A percentile compares a stretch with the other conserved stretches of the same genome.
These are phyloP conservation scores for Zaprionus gabonicus DNA, from an alignment of 1,140 invertebrate species.

Conservation along the genomic window DNA sequence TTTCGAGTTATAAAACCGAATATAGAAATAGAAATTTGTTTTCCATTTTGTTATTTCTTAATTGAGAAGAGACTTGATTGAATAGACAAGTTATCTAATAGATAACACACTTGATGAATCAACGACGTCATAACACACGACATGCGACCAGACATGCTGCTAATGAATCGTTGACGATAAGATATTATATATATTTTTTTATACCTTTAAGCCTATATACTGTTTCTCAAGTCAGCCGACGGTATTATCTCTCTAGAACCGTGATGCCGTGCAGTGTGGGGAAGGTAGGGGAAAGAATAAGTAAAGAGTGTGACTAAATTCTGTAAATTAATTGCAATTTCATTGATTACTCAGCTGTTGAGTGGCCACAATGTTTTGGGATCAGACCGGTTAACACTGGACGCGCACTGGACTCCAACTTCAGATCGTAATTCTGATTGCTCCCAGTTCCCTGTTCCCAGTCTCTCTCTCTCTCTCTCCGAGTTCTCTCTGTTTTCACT, in stretches of 20 bases:
- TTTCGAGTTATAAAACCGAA: background rate
- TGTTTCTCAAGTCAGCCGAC: constrained; percentile 20
- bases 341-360: constrained; percentile 46
- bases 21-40: background rate
- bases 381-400: constrained; percentile 37
- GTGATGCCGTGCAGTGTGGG: background rate
- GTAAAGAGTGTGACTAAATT: constrained; percentile 18
- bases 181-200: constrained; percentile 49
- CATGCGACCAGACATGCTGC: constrained; percentile 33
- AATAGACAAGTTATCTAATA: constrained; percentile 52
- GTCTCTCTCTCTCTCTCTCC: constrained; percentile 2
- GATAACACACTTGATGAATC: constrained; percentile 45
- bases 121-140: constrained; percentile 38
- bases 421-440: constrained; percentile 5
- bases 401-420: constrained; percentile 14
- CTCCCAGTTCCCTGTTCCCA: background rate
- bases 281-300: too few relatives aligned
- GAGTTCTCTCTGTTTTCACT: background rate
- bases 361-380: constrained; percentile 1
- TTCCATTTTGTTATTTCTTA: constrained; percentile 7
- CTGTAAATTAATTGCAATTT: constrained; percentile 33
- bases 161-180: constrained; percentile 54
- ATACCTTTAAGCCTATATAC: constrained; percentile 16
- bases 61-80: constrained; percentile 36
- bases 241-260: constrained; percentile 16